These are phyloP conservation scores for Gallinago undulata DNA, from an alignment of 2,113 vertebrate species.

Conservation along the genomic window DNA sequence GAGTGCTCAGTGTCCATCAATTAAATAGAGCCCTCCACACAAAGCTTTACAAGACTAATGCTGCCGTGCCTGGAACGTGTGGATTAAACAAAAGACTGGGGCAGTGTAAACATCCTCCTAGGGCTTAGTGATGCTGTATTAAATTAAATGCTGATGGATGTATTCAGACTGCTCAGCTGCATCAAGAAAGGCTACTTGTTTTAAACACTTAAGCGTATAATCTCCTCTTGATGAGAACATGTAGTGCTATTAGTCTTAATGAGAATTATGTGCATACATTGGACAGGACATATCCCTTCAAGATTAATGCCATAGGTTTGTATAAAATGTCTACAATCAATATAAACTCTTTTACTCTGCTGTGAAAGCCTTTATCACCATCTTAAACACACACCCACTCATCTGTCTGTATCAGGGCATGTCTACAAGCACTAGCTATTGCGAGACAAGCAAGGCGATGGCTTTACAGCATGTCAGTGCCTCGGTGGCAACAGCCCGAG, in stretches of 20 bases:
- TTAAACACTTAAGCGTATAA: conserved; percentile 63
- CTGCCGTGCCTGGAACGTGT: conserved; percentile 21
- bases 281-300: not conserved
- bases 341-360: conserved; percentile 32
- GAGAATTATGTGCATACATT: conserved; percentile 41
- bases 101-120: conserved; percentile 63
- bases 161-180: conserved; percentile 55
- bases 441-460: not conserved
- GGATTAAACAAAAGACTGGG: conserved; percentile 67
- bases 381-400: not conserved
- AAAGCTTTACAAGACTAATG: conserved; percentile 58
- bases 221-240: conserved; percentile 53
- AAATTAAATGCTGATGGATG: conserved; percentile 66
- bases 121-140: conserved; percentile 60
- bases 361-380: conserved; percentile 28
- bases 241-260: conserved; percentile 54
- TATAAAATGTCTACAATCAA: conserved; percentile 47
- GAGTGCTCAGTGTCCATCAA: conserved; percentile 43
- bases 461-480: not conserved
- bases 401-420: conserved; percentile 11
- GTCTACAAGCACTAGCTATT: not conserved
- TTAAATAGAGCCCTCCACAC: conserved; percentile 58
- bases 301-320: conserved; percentile 32
- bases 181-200: conserved; percentile 62
- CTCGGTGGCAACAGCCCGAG: not conserved